Base-by-base conservation (phyloP, 1,140 invertebrate genomes). In the Leptoteleia sp. region DNA sequence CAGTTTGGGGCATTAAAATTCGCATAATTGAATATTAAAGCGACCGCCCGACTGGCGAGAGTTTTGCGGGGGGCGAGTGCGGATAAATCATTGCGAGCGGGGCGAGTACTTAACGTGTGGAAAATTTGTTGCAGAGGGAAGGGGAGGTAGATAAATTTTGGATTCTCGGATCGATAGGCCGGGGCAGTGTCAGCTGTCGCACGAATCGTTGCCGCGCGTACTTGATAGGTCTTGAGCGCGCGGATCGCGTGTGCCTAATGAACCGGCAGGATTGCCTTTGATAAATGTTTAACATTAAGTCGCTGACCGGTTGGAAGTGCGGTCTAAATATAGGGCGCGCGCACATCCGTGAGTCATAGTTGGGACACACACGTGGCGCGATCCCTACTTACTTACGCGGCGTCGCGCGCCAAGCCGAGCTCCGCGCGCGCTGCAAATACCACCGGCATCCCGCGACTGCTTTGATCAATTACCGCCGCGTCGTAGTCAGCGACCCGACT, bases 391-490 rank as follows among this genome's bases (percentile, higher is more conserved):
- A 70, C 75, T 47, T 64, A n/a, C n/a, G n/a, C n/a, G n/a, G n/a
- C n/a, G n/a, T n/a, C n/a, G n/a, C 70, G 47, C 67, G 70, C 48
- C 79, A 79, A 64, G 38, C 57, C 76, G 31, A 72, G 72, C 65
- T 48, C 57, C 27, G 43, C 79, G 45, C 79, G 45, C 62, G 78
- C 77, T 79, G 59, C 79, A 83, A 83, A 86, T 85, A 84, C 84
- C 78, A 84, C 84, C 78, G 52, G 71, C 80, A 76, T 61, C 68
- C 47, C 80, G 33, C 57, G 64, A 45, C 42, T 47, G 79, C 84
- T 84, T 84, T 83, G 84, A 84, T 80, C 84, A 79, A 84, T 83
- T 85, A 70, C 82, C 81, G 81, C 62, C 75, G 57, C 54, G 77
- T 81, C 73, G 80, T 62, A 59, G 55, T 8, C 71, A 65, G 64